Conservation (phyloP, 2,797 vertebrate species). For the Poecilia picta region DNA sequence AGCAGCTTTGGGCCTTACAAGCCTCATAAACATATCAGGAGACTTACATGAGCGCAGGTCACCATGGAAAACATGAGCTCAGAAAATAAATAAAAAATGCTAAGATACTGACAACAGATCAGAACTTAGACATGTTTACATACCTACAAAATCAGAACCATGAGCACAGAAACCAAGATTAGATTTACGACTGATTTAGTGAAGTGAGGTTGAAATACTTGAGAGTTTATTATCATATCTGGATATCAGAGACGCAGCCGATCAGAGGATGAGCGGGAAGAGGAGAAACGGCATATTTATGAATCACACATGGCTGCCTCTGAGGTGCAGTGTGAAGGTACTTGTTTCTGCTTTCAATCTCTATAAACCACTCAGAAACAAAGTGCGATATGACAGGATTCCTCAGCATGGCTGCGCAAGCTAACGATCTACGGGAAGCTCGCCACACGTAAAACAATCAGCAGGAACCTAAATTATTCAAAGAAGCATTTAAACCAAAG, state of each 20-base stretch:
- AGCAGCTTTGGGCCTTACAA: slow-evolving; percentile 58
- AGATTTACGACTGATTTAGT: slow-evolving; percentile 34
- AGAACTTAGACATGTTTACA: slow-evolving; percentile 39
- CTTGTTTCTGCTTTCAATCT: slow-evolving; percentile 25
- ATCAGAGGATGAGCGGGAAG: slow-evolving; percentile 23
- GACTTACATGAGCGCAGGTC: slow-evolving; percentile 59
- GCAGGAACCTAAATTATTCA: background rate
- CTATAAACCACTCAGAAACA: background rate
- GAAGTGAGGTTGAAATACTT: slow-evolving; percentile 22
- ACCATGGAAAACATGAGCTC: slow-evolving; percentile 76
- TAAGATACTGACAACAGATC: slow-evolving; percentile 44
- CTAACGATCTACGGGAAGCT: slow-evolving; percentile 1
- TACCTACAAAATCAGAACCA: slow-evolving; percentile 51
- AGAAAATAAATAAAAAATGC: slow-evolving; percentile 56
- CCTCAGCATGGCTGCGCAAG: background rate
- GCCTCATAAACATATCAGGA: slow-evolving; percentile 63
- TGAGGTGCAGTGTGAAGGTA: slow-evolving; percentile 8
- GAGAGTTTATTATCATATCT: slow-evolving; percentile 16
- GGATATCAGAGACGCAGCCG: slow-evolving; percentile 3
- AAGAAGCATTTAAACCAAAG: background rate
- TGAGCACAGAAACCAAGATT: slow-evolving; percentile 28
- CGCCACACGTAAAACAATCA: background rate
- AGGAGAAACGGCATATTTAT: slow-evolving; percentile 20
- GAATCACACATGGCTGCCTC: slow-evolving; percentile 7
- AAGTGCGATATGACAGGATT: background rate